These are phyloP conservation scores for roundworm (Caenorhabditis elegans) DNA, from an alignment of 1,140 invertebrate genomes.

Conservation along the genomic window WBcel235 BX284603.4:9310001-9310500, in stretches of 20 bases:
- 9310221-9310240: neutral
- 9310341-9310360: neutral
- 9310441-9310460: too few relatives aligned
- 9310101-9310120: too few relatives aligned
- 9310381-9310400: neutral
- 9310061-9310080: too few relatives aligned
- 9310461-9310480: too few relatives aligned
- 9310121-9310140: too few relatives aligned
- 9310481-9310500: too few relatives aligned
- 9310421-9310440: too few relatives aligned
- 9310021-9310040: too few relatives aligned
- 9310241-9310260: conserved; percentile 16
- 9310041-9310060: too few relatives aligned
- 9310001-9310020: neutral
- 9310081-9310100: too few relatives aligned
- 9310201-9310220: neutral
- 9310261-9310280: neutral
- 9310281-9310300: neutral
- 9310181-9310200: neutral
- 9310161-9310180: neutral
- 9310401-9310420: too few relatives aligned
- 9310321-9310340: conserved; percentile 10
- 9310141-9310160: too few relatives aligned
- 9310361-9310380: neutral
- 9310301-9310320: neutral